Conservation (phyloP, 2,888 invertebrate genomes). For the Acanthosoma haemorrhoidale region DNA sequence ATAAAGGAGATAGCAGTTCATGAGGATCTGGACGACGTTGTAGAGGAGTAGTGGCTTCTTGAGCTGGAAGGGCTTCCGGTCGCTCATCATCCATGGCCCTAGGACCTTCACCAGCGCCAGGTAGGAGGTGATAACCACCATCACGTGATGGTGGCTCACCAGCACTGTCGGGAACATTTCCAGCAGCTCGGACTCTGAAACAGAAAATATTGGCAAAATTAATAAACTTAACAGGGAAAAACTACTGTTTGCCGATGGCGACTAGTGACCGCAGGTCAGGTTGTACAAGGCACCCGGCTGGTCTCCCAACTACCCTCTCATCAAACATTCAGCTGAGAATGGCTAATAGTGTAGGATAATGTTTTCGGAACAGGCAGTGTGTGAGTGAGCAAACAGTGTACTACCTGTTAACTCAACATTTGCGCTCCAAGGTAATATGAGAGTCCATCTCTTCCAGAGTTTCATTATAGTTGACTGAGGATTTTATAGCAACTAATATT, state of each 20-base stretch:
- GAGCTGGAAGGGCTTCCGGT: conserved; percentile 60
- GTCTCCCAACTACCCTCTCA: not conserved
- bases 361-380: too few species aligned
- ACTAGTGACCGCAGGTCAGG: not conserved
- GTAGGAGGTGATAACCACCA: conserved; percentile 53
- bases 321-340: too few species aligned
- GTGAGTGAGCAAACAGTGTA: too few species aligned
- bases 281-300: not conserved
- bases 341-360: too few species aligned
- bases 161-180: conserved; percentile 48
- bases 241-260: not conserved
- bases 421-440: too few species aligned
- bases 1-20: conserved; percentile 32
- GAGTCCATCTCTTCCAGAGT: too few species aligned
- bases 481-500: too few species aligned
- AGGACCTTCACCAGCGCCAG: conserved; percentile 54
- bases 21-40: conserved; percentile 71
- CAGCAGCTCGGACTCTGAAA: conserved; percentile 17
- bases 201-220: not conserved
- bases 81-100: conserved; percentile 64
- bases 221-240: not conserved
- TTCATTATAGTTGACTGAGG: too few species aligned
- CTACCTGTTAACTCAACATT: too few species aligned
- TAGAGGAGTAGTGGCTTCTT: conserved; percentile 64
- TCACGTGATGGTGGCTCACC: conserved; percentile 55